Evolutionary conservation across 2,113 vertebrate genomes (phyloP).

Genomic region (Myiozetetes cayanensis): DNA sequence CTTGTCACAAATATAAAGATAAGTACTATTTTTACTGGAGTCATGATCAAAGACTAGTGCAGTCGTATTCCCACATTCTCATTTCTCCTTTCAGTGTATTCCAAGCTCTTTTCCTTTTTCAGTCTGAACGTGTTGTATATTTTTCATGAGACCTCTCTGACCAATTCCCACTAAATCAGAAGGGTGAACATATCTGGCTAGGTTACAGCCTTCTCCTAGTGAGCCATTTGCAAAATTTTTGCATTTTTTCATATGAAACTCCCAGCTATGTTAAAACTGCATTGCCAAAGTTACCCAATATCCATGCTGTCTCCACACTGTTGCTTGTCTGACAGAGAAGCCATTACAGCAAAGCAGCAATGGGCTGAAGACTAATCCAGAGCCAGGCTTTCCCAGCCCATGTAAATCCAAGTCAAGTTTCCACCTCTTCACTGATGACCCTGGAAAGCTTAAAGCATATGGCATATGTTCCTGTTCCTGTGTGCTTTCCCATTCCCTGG

Average conservation of each 20-base stretch:
- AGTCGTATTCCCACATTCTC: slow-evolving; percentile 55
- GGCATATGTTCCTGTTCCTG: neutral
- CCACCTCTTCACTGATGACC: neutral
- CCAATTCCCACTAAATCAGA: slow-evolving; percentile 66
- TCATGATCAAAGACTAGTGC: slow-evolving; percentile 63
- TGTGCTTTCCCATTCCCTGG: rapidly evolving
- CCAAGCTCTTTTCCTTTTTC: slow-evolving; percentile 43
- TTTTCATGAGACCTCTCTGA: slow-evolving; percentile 63
- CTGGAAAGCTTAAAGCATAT: neutral
- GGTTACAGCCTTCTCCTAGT: neutral
- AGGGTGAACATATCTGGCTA: neutral
- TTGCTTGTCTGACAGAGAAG: neutral
- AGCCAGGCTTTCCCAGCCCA: neutral
- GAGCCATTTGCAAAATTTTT: neutral
- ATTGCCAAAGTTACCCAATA: neutral
- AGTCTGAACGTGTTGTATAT: slow-evolving; percentile 66
- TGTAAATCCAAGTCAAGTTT: neutral
- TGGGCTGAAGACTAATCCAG: neutral
- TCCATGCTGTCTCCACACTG: neutral
- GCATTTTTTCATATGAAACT: neutral
- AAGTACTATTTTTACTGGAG: slow-evolving; percentile 64
- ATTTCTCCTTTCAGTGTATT: slow-evolving; percentile 67
- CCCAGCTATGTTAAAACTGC: neutral
- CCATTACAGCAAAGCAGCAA: neutral
- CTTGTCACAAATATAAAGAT: slow-evolving; percentile 44